Percentiles rank a stretch among this genome's conserved stretches.
Conservation (phyloP, 1,140 invertebrate genomes). For the Procambarus clarkii region DNA sequence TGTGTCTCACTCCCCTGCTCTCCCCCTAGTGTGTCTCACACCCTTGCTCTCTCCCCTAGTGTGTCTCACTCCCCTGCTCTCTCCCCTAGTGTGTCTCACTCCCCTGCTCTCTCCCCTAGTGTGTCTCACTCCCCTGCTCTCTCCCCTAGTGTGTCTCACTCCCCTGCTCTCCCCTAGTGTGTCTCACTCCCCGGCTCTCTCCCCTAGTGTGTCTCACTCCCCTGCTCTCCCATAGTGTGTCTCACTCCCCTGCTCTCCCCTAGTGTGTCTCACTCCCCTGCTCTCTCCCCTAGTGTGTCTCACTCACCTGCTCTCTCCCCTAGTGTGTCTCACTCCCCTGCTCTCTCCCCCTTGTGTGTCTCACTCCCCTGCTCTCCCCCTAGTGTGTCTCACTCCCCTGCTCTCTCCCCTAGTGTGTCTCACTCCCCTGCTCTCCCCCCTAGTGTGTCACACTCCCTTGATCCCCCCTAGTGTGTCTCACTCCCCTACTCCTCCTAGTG, state of each 20-base stretch:
- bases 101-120: too few relatives aligned
- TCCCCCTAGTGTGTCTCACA: background rate
- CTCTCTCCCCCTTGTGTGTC: too few relatives aligned
- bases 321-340: background rate
- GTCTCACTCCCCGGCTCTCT: too few relatives aligned
- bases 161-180: background rate
- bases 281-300: background rate
- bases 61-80: too few relatives aligned
- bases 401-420: too few relatives aligned
- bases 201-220: background rate
- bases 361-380: too few relatives aligned
- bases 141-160: background rate
- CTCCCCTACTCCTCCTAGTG: background rate
- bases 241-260: too few relatives aligned
- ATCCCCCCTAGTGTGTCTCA: background rate
- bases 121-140: too few relatives aligned
- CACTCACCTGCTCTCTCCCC: background rate
- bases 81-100: too few relatives aligned
- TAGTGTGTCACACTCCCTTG: background rate
- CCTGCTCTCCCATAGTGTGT: background rate
- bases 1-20: too few relatives aligned
- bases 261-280: too few relatives aligned
- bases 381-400: too few relatives aligned
- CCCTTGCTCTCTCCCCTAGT: background rate
- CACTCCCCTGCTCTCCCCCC: slow-evolving; percentile 1